phyloP scores from a whole-genome alignment of 2,797 vertebrate genomes.

The Sebastes itinus region DNA sequence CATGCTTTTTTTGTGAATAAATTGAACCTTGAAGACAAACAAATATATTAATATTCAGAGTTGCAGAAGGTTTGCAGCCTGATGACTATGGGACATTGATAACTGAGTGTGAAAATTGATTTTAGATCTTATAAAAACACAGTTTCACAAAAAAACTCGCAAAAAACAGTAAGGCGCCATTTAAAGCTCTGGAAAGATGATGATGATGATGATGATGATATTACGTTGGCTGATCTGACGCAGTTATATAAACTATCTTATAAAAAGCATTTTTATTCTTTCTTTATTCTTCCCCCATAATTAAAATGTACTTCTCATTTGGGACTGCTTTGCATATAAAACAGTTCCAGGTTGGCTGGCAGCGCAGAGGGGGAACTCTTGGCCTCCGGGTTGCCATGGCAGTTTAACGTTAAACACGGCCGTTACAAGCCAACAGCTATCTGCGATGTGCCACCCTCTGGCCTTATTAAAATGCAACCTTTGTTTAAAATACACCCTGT shows the following conservation, averaged over 20 bases:
- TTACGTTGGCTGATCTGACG: background rate
- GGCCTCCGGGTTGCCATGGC: slow-evolving; percentile 52
- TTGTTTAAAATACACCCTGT: slow-evolving; percentile 49
- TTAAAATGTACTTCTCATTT: slow-evolving; percentile 41
- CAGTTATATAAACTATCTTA: background rate
- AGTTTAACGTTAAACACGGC: slow-evolving; percentile 41
- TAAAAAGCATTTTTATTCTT: background rate
- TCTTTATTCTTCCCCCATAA: slow-evolving; percentile 6
- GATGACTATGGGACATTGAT: background rate
- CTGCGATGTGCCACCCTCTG: slow-evolving; percentile 34
- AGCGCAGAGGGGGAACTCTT: background rate
- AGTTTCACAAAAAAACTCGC: background rate
- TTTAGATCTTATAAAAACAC: background rate
- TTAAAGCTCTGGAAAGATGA: background rate
- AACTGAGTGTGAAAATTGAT: background rate
- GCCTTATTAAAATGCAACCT: slow-evolving; percentile 36
- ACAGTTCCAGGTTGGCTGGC: slow-evolving; percentile 13
- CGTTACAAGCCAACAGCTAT: slow-evolving; percentile 28
- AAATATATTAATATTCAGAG: background rate
- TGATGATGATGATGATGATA: background rate
- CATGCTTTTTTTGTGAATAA: background rate
- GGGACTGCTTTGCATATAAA: slow-evolving; percentile 14
- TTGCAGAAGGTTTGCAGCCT: background rate
- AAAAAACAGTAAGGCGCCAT: background rate
- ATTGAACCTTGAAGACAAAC: background rate